Base-by-base conservation (phyloP, 2,888 invertebrate species). In the Selenia dentaria region DNA sequence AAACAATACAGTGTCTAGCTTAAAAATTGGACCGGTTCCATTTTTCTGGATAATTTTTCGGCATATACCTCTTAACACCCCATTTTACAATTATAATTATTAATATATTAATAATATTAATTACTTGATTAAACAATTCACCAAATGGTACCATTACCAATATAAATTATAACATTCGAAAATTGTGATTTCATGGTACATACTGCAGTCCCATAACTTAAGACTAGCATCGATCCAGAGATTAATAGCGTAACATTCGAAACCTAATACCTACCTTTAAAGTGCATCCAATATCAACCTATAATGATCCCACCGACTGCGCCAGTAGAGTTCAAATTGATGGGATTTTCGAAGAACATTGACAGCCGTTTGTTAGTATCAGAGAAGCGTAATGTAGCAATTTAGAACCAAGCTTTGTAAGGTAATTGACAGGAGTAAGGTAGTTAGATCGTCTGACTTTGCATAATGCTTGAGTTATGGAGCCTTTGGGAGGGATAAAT, bases 381-480 rank as follows among this genome's bases (percentile, higher is more conserved):
- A 12, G 38, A 39, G 29, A 25, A 35, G 35, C 40, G 35, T 40
- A 40, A 46, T 45, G 39, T 35, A 24, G 25, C 38, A 24, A 39
- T 40, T 46, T 46, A 39, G 35, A 27, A 31, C 26, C 35, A 10
- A 36, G 31, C 40, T 31, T 16, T 40, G 16, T 29, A 20, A 26
- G 36, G 36, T 39, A 45, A 39, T 34, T 34, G 45, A 45, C 38
- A 34, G 24, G 10, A 40, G 31, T 13, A 29, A 25, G 46, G 46
- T 46, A 35, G 40, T 35, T 46, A 39, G 39, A 28, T 33, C 26
- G 28, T 11, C 40, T 45, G 42, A 42, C 13, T 52, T 49, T 53
- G 36, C 42, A 45, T 53, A 46, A 45, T 43, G 39, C 36, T 36
- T 46, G 45, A 49, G 45, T 42, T 48, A 53, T 42, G 10, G 41